Evolutionary conservation across 2,113 vertebrate species (phyloP).

Genomic region (Rhinolophus sinicus): DNA sequence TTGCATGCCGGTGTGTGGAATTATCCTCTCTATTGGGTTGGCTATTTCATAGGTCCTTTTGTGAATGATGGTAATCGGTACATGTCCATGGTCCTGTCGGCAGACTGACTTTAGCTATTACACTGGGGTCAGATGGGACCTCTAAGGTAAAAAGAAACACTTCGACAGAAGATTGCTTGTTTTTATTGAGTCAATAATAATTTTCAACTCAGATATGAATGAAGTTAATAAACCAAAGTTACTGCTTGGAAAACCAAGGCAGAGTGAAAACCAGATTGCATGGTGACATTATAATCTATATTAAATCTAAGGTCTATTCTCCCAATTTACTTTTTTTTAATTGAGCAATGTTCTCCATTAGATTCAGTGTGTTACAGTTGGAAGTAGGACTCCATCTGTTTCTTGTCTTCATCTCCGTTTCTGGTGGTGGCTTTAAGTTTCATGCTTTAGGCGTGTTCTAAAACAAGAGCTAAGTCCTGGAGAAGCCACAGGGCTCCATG

Average conservation of each 20-base stretch:
- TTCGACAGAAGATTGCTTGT: neutral
- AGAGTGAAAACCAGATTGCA: neutral
- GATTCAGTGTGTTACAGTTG: constrained; percentile 35
- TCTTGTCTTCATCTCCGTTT: constrained; percentile 63
- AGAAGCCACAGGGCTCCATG: constrained; percentile 66
- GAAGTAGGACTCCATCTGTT: constrained; percentile 70
- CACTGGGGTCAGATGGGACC: neutral
- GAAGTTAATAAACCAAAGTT: constrained; percentile 29
- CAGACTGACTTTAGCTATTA: neutral
- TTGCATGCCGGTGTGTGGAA: neutral
- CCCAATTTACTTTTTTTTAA: neutral
- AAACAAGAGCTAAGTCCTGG: constrained; percentile 65
- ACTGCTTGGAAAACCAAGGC: constrained; percentile 48
- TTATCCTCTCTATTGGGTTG: neutral
- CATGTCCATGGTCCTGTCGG: neutral
- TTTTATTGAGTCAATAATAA: constrained; percentile 35
- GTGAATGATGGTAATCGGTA: neutral
- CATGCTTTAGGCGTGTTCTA: constrained; percentile 71
- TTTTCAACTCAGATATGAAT: neutral
- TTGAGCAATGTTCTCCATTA: neutral
- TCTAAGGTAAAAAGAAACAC: constrained; percentile 38
- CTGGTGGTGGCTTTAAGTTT: constrained; percentile 69
- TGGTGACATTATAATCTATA: neutral
- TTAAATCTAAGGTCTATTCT: constrained; percentile 23
- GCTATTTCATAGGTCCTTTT: neutral